Percentiles rank a stretch among this genome's conserved stretches.
Conservation (phyloP, 2,888 invertebrate genomes). For the Empis livida region DNA sequence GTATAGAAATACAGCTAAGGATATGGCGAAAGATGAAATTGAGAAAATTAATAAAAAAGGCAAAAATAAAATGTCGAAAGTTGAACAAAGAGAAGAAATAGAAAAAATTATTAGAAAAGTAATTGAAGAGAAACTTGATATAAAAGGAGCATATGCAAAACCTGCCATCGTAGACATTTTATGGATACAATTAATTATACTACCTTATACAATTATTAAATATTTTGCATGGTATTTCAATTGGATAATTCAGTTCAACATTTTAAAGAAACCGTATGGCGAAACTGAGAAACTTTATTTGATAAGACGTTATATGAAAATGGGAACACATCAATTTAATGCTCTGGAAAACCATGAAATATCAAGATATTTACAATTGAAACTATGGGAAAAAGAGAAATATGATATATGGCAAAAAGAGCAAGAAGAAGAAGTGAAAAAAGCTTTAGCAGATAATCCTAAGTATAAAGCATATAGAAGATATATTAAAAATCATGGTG, state of each 20-base stretch:
- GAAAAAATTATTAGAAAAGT: conserved; percentile 68
- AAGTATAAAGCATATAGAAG: conserved; percentile 79
- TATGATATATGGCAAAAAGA: conserved; percentile 65
- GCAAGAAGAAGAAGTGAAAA: conserved; percentile 75
- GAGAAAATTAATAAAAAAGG: conserved; percentile 39
- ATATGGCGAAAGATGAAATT: conserved; percentile 47
- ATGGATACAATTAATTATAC: conserved; percentile 69
- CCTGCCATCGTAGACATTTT: conserved; percentile 65
- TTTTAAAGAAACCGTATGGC: conserved; percentile 63
- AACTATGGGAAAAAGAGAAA: conserved; percentile 74
- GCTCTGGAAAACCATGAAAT: conserved; percentile 61
- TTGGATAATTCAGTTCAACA: conserved; percentile 72
- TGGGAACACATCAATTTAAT: conserved; percentile 58
- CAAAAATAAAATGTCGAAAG: conserved; percentile 42
- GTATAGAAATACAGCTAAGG: conserved; percentile 67
- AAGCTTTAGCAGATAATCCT: conserved; percentile 72
- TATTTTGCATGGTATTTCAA: conserved; percentile 61
- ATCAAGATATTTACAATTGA: conserved; percentile 55
- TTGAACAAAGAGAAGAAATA: conserved; percentile 60
- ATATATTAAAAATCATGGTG: conserved; percentile 82
- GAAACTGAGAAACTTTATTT: conserved; percentile 73
- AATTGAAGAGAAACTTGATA: conserved; percentile 87
- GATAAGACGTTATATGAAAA: conserved; percentile 63
- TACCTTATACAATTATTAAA: conserved; percentile 58
- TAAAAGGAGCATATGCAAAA: conserved; percentile 83